phyloP scores from a whole-genome alignment of 2,113 vertebrate genomes.

The Bubo bubo region DNA sequence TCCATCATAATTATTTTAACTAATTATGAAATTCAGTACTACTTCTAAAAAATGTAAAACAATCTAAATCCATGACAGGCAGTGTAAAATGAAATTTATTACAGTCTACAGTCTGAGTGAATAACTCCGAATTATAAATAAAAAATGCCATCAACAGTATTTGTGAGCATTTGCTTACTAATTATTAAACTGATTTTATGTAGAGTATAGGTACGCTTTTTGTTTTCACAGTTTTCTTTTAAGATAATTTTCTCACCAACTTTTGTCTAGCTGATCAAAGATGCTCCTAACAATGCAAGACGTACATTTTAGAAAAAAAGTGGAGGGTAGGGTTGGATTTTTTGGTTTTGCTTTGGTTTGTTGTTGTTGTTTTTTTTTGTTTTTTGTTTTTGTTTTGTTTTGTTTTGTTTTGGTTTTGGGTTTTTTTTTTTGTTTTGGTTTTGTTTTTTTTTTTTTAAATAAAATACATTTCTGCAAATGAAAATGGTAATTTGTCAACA shows the following conservation, averaged over 20 bases:
- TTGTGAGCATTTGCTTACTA: not conserved
- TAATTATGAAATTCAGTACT: not conserved
- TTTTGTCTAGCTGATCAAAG: not conserved
- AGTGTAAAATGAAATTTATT: not conserved
- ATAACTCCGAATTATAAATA: not conserved
- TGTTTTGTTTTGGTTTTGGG: not conserved
- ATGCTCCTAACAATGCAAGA: not conserved
- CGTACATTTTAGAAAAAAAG: not conserved
- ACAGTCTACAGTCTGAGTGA: not conserved
- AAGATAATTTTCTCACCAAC: not conserved
- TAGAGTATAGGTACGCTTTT: not conserved
- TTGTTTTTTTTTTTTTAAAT: not conserved
- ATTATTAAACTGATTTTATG: not conserved
- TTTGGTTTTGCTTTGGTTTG: not conserved
- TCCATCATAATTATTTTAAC: not conserved
- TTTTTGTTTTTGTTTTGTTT: not conserved
- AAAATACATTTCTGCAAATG: not conserved
- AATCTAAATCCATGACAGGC: not conserved
- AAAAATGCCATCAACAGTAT: not conserved
- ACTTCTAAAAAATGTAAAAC: not conserved
- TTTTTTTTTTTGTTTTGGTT: not conserved
- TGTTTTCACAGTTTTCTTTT: not conserved
- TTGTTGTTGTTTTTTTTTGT: not conserved
- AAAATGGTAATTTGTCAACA: not conserved
- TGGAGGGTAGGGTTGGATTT: fast-evolving